phyloP scores from a whole-genome alignment of 1,140 invertebrate species.

The Gryllus bimaculatus region DNA sequence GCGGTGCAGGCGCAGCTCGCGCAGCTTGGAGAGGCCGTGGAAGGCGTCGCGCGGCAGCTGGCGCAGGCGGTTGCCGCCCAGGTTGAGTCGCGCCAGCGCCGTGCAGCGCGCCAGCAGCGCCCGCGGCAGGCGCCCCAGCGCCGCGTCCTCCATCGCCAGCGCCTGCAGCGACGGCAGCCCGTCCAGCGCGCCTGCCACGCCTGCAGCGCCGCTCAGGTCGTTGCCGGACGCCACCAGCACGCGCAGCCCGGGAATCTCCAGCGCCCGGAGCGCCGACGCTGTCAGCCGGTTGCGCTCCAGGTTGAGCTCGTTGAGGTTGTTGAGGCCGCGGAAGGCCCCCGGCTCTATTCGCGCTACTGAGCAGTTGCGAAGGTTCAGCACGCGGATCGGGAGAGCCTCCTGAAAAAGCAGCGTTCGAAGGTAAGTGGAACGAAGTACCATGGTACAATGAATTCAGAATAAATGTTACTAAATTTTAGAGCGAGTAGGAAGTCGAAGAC shows the following conservation, averaged over 20 bases:
- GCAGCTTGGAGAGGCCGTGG: constrained; percentile 54
- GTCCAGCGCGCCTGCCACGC: constrained; percentile 37
- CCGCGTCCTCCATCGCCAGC: constrained; percentile 55
- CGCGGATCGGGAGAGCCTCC: constrained; percentile 44
- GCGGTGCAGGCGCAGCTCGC: constrained; percentile 60
- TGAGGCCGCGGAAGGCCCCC: constrained; percentile 52
- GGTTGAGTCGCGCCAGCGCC: constrained; percentile 59
- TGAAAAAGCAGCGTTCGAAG: constrained; percentile 26
- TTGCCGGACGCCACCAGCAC: constrained; percentile 62
- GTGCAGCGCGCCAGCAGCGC: constrained; percentile 62
- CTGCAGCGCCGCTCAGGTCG: constrained; percentile 52
- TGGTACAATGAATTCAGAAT: too few species aligned
- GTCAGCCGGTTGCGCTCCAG: constrained; percentile 62
- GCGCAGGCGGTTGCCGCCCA: constrained; percentile 55
- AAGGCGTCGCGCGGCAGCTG: constrained; percentile 58
- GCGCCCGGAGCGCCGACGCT: constrained; percentile 49
- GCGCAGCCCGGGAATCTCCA: constrained; percentile 62
- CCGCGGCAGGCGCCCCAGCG: constrained; percentile 53
- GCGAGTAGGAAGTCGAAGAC: too few species aligned
- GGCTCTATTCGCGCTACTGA: constrained; percentile 50
- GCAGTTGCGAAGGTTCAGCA: constrained; percentile 49
- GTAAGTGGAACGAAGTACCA: too few species aligned
- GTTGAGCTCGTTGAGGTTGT: constrained; percentile 58
- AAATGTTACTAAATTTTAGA: too few species aligned
- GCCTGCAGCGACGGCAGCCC: constrained; percentile 64